Base-by-base conservation (phyloP, 2,888 invertebrate species). In the Schrankia costaestrigalis region DNA sequence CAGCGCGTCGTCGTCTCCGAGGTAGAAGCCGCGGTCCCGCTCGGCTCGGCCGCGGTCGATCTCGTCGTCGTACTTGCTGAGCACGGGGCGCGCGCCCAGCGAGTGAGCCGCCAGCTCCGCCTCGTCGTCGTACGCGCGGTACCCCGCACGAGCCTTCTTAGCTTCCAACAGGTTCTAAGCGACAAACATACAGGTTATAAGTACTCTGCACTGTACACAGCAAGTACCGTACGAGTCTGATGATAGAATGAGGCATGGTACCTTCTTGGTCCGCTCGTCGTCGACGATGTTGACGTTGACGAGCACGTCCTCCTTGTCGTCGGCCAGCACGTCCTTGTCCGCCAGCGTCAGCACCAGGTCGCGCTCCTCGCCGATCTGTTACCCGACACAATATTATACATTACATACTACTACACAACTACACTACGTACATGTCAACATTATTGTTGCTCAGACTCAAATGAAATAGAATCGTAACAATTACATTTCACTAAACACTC, bases 21-120 rank as follows among this genome's bases (percentile, higher is more conserved):
- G 91, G 33, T 91, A 84, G 82, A 98, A 98, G 17, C 90, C 90
- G 34, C 35, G 89, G 12, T 90, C 89, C 53, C 89, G 90, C 32
- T 87, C 90, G 0, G 93, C 94, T 5, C 24, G 23, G 0, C 34
- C 63, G 33, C 56, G 45, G 31, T 93, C 92, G 35, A 97, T 93
- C 79, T 97, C 97, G 65, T 97, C 97, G 74, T 99, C 97, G 72
- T 99, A 99, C 85, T 99, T 97, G 55, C 93, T 89, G 12, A 99
- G 90, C 28, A 99, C 86, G 7, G 91, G 90, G 59, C 91, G 91
- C 50, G 90, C 89, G 2, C 91, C 90, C 39, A 92, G 89, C 3
- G 93, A 92, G 37, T 90, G 90, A 34, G 93, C 92, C 63, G 93
- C 93, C 41, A 91, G 87, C 51, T 93, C 92, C 26, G 92, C 94